These are phyloP conservation scores for Pinna nobilis DNA, from an alignment of 1,140 invertebrate species.

Conservation along the genomic window DNA sequence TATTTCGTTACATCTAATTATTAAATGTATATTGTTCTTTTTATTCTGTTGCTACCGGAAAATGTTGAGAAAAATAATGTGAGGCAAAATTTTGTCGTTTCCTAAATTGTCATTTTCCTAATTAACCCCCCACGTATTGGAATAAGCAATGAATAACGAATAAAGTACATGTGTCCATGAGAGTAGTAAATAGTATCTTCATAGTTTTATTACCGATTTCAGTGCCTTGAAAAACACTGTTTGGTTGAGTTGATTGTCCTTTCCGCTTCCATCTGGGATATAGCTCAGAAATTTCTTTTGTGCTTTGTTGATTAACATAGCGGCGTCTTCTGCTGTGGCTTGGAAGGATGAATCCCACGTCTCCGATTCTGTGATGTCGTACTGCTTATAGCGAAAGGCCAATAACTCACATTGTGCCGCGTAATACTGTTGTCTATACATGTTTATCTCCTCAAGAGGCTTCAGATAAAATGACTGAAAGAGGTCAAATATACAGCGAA, in stretches of 20 bases:
- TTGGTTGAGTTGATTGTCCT: slow-evolving; percentile 34
- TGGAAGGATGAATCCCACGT: slow-evolving; percentile 27
- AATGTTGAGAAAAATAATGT: too few relatives aligned
- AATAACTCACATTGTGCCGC: slow-evolving; percentile 56
- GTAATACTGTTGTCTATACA: slow-evolving; percentile 60
- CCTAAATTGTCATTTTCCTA: too few relatives aligned
- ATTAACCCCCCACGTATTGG: too few relatives aligned
- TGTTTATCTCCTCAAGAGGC: slow-evolving; percentile 57
- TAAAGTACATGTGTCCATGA: too few relatives aligned
- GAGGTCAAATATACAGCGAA: not conserved
- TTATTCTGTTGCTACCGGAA: too few relatives aligned
- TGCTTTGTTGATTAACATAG: slow-evolving; percentile 49
- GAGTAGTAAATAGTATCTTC: too few relatives aligned
- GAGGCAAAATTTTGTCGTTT: too few relatives aligned
- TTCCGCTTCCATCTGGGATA: slow-evolving; percentile 24
- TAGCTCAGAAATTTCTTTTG: slow-evolving; percentile 53
- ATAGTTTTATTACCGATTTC: slow-evolving; percentile 35
- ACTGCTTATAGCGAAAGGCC: slow-evolving; percentile 66
- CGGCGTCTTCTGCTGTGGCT: slow-evolving; percentile 56
- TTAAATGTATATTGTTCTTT: too few relatives aligned
- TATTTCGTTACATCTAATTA: too few relatives aligned
- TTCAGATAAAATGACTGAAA: slow-evolving; percentile 33
- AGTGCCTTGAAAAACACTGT: slow-evolving; percentile 47
- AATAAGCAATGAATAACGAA: too few relatives aligned
- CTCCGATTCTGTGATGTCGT: not conserved